These are phyloP conservation scores for Muraenolepis orangiensis DNA, from an alignment of 2,797 vertebrate species.

Conservation along the genomic window DNA sequence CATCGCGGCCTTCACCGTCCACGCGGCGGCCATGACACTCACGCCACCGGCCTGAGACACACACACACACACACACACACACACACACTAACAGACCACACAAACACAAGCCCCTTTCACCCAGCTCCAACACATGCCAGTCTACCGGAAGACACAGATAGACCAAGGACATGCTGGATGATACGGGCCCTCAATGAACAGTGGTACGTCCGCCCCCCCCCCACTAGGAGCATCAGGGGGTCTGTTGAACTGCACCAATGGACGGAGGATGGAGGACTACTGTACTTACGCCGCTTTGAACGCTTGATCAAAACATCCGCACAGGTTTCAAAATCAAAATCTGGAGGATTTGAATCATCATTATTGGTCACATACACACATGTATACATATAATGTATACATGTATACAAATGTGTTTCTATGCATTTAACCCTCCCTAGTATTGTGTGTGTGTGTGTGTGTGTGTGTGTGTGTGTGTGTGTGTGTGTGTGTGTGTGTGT, in stretches of 20 bases:
- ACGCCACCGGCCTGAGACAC: slow-evolving; percentile 54
- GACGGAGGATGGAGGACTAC: background rate
- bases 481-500: too few relatives aligned
- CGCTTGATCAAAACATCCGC: background rate
- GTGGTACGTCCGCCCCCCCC: background rate
- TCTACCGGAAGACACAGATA: background rate
- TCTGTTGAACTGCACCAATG: background rate
- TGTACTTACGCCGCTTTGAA: background rate
- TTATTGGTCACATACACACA: too few relatives aligned
- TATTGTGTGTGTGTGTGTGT: too few relatives aligned
- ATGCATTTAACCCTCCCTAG: too few relatives aligned
- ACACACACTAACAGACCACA: background rate
- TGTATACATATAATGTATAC: too few relatives aligned
- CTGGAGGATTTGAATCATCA: too few relatives aligned
- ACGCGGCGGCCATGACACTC: slow-evolving; percentile 84
- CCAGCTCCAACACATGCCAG: background rate
- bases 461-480: too few relatives aligned
- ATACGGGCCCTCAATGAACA: background rate
- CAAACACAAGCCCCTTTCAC: background rate
- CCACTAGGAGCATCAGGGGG: background rate
- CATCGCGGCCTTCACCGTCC: slow-evolving; percentile 85
- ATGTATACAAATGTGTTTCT: too few relatives aligned
- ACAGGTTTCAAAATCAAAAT: too few relatives aligned
- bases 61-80: background rate
- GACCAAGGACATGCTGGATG: background rate